phyloP scores from a whole-genome alignment of 2,113 vertebrate genomes.

The Paratilapia polleni region DNA sequence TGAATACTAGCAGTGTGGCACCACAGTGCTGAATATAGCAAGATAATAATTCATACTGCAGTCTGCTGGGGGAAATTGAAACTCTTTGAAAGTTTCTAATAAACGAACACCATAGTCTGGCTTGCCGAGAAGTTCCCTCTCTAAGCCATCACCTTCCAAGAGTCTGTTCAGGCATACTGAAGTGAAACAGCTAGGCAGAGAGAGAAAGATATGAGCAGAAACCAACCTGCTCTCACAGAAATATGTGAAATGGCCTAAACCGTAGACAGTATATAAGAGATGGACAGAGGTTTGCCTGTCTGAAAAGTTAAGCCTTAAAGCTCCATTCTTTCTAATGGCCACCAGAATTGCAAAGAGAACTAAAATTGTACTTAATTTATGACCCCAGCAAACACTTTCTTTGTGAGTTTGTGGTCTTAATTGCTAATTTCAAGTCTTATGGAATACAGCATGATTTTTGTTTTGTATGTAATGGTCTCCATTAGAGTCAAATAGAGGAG shows the following conservation, averaged over 20 bases:
- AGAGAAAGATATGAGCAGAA: not conserved
- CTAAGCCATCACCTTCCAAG: not conserved
- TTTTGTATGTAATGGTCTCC: not conserved
- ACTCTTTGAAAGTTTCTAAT: constrained; percentile 56
- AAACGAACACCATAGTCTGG: constrained; percentile 14
- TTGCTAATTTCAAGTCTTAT: not conserved
- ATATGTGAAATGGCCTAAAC: not conserved
- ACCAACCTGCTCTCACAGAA: not conserved
- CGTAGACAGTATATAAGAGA: not conserved
- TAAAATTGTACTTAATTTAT: not conserved
- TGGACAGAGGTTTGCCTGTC: not conserved
- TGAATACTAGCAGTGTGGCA: not conserved
- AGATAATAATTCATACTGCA: constrained; percentile 28
- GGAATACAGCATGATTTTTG: not conserved
- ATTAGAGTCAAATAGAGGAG: not conserved
- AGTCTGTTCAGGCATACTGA: constrained; percentile 11
- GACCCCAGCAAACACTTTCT: not conserved
- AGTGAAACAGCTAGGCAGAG: not conserved
- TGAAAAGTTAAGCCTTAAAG: not conserved
- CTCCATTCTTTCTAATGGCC: not conserved
- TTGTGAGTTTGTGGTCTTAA: not conserved
- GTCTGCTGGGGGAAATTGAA: constrained; percentile 43
- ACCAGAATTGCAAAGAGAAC: not conserved
- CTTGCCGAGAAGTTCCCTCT: not conserved
- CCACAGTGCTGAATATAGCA: constrained; percentile 7